Conservation (phyloP, 2,888 invertebrate genomes). For the Eueremaeus valkanovi region DNA sequence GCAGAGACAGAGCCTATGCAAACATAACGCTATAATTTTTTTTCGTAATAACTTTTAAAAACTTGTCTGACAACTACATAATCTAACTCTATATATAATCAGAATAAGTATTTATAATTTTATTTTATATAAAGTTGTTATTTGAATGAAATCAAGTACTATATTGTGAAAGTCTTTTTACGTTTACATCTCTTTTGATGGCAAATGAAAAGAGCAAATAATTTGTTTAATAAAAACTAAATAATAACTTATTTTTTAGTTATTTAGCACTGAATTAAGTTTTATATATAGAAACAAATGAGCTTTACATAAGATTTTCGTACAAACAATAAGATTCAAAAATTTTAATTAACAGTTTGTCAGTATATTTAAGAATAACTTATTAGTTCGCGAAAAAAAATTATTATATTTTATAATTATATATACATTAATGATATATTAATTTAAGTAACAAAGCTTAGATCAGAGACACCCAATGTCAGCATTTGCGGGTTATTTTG, state of each 20-base stretch:
- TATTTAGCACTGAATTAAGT: not conserved
- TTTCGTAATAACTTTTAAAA: conserved; percentile 18
- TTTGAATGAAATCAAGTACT: conserved; percentile 6
- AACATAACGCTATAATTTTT: not conserved
- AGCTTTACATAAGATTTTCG: not conserved
- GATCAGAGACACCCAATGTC: too few species aligned
- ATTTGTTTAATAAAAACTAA: too few species aligned
- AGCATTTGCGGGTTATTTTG: too few species aligned
- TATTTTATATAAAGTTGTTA: not conserved
- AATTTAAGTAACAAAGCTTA: conserved; percentile 1
- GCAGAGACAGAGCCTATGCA: conserved; percentile 28
- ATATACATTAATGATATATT: too few species aligned
- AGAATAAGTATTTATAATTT: not conserved
- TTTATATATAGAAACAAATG: too few species aligned
- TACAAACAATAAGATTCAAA: not conserved
- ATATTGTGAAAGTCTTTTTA: conserved; percentile 19
- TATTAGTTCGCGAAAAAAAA: too few species aligned
- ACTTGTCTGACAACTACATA: conserved; percentile 12
- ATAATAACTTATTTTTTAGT: too few species aligned
- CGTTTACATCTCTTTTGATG: not conserved
- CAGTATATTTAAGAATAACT: too few species aligned
- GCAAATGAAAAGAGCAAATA: not conserved
- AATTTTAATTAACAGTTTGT: not conserved
- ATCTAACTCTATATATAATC: conserved; percentile 2
- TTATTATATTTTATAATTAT: too few species aligned